These are phyloP conservation scores for Drosophila virilis DNA, from an alignment of 1,140 invertebrate genomes.

Conservation along the genomic window DNA sequence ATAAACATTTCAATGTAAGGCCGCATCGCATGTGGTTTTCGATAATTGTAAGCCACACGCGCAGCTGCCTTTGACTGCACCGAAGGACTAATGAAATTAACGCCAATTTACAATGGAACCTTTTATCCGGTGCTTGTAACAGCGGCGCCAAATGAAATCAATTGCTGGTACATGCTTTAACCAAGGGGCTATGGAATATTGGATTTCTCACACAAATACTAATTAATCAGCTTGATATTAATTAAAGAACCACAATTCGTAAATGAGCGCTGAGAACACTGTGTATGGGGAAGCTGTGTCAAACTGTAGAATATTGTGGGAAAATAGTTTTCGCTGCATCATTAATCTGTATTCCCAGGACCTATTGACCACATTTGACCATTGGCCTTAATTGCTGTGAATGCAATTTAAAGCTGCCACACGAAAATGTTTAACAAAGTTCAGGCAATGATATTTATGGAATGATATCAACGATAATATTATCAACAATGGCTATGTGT, in stretches of 20 bases:
- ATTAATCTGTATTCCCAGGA: conserved; percentile 20
- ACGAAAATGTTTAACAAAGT: neutral
- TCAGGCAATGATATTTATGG: neutral
- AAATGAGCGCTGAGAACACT: conserved; percentile 19
- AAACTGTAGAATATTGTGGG: conserved; percentile 8
- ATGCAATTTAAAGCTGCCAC: conserved; percentile 1
- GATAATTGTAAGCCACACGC: conserved; percentile 5
- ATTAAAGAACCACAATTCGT: conserved; percentile 46
- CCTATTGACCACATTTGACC: conserved; percentile 2
- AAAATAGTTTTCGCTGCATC: neutral
- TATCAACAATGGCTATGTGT: no score
- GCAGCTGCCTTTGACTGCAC: conserved; percentile 1
- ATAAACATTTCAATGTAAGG: neutral
- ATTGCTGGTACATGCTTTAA: conserved; percentile 4
- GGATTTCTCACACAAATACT: conserved; percentile 46
- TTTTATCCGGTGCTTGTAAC: neutral
- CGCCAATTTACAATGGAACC: conserved; percentile 18
- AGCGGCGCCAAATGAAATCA: conserved; percentile 9
- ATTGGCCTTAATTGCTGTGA: conserved; percentile 21
- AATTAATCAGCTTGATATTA: conserved; percentile 55
- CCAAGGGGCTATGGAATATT: conserved; percentile 1
- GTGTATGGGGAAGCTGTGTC: neutral
- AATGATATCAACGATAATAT: neutral
- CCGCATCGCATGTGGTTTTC: neutral
- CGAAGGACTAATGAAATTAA: conserved; percentile 35